A percentile compares a stretch with the other conserved stretches of the same genome.
These are phyloP conservation scores for Dryobota labecula DNA, from an alignment of 2,888 invertebrate genomes.

Conservation along the genomic window DNA sequence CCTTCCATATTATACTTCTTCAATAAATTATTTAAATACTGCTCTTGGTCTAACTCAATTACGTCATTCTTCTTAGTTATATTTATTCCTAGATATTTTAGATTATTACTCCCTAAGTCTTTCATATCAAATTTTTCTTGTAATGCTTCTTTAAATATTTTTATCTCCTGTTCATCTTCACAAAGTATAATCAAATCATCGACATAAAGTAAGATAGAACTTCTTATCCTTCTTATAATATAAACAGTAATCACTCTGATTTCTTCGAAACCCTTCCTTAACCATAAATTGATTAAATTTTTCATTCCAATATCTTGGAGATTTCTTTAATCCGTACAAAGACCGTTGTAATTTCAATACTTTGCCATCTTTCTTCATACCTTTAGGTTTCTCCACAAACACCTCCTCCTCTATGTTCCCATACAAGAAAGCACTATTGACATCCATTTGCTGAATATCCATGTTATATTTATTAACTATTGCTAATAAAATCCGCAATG, in stretches of 20 bases:
- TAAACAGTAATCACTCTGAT: constrained; percentile 8
- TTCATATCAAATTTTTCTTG: neutral
- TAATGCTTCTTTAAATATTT: constrained; percentile 5
- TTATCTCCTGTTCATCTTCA: no score
- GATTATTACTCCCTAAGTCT: constrained; percentile 3
- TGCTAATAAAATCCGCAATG: no score
- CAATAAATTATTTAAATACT: neutral
- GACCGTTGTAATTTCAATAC: constrained; percentile 5
- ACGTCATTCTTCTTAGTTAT: constrained; percentile 4
- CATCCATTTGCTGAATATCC: constrained; percentile 1
- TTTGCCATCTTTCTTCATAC: constrained; percentile 1
- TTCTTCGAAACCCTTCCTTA: constrained; percentile 2
- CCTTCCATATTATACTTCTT: constrained; percentile 5
- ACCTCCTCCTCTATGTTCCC: constrained; percentile 8
- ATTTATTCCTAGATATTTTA: constrained; percentile 12
- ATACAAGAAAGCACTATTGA: neutral
- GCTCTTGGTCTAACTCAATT: constrained; percentile 8
- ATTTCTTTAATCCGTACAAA: neutral
- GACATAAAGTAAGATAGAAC: neutral
- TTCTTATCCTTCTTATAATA: neutral
- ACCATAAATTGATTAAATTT: constrained; percentile 3
- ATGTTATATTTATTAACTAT: constrained; percentile 3
- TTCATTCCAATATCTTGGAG: no score
- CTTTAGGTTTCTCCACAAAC: neutral
- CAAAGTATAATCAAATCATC: constrained; percentile 1